Evolutionary conservation across 2,797 vertebrate species (phyloP), one percentile per base, ranked within the genome.

Genomic region (Borostomias antarcticus): DNA sequence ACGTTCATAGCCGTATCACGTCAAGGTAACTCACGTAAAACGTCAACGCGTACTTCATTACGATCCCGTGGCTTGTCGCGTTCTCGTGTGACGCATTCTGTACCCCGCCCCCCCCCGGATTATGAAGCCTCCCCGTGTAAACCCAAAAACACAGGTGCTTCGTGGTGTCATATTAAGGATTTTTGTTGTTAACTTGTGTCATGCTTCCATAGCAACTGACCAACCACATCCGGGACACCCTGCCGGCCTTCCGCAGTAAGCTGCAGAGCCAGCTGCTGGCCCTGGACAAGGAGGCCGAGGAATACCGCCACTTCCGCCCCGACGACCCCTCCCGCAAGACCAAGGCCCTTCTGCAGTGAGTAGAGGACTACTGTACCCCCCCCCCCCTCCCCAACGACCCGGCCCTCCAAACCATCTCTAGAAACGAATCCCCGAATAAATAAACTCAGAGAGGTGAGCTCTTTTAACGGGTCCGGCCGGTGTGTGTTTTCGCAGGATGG

Each of bases 271-370:
- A 98, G 82, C 86, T 97, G 85, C 91, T 97, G 73, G 90, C 94
- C 67, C 91, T 98, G 84, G 96, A 98, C 83, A 95, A 97, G 62
- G 97, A 98, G 85, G 95, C 96, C 0, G 97, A 98, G 69, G 93
- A 94, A 77, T 98, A 95, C 87, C 95, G 95, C 64, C 94, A 95
- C 90, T 96, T 96, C 90, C 94, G 94, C 66, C 94, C 95, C 0
- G 96, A 98, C 83, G 96, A 97, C 86, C 96, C 96, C 1, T 95
- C 96, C 43, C 93, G 95, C 84, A 98, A 96, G 92, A 97, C 96
- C 0, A 98, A 98, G 90, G 95, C 95, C 54, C 85, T 98, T 73
- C 80, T 98, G 74, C 95, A 96, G 96, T 98, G 88, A 93, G 96
- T 94, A 57, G 23, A n/a, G n/a, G n/a, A n/a, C n/a, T n/a, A n/a